Evolutionary conservation across 2,888 invertebrate genomes (phyloP), one percentile per base, ranked within the genome.

Genomic region (Pollenia griseotomentosa): DNA sequence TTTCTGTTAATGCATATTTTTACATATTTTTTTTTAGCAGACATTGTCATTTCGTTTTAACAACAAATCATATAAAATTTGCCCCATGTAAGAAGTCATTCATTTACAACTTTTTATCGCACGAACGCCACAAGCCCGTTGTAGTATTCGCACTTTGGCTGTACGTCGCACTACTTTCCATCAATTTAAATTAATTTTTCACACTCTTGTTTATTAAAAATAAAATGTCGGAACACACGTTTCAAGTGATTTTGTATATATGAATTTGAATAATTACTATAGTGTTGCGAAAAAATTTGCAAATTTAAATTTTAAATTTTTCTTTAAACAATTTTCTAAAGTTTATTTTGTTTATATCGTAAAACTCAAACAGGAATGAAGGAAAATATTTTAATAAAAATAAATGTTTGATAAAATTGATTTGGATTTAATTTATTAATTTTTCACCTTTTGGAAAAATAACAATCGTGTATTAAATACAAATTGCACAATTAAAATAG

Each of bases 181-280:
- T 63, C 40, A n/a, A 4, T 2, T 55, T 19, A 14, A 23, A 51
- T 70, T 53, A 1, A 53, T 33, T 73, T 53, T 55, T 12, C n/a
- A 12, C 55, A 42, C 2, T 23, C 10, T 73, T 73, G 46, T 57
- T 73, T 63, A 40, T 16, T 16, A 48, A 63, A 65, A 51, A 48
- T 65, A 9, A 40, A 46, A 14, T n/a, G 14, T 10, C 11, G 40
- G 65, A 51, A 63, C 40, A 75, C 59, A 46, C 12, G 10, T 14
- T 33, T 65, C 44, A 44, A 73, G 7, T 14, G 12, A 57, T 12
- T 46, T 10, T 44, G 9, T 16, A 63, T 44, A 44, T 65, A 66
- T 66, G 23, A 48, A 23, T 59, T 66, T 48, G 14, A 68, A 57
- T 48, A 57, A 78, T 77, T 65, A 23, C 55, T 66, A 33, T 46